phyloP scores from a whole-genome alignment of 2,113 vertebrate species.

The Percina caprodes region DNA sequence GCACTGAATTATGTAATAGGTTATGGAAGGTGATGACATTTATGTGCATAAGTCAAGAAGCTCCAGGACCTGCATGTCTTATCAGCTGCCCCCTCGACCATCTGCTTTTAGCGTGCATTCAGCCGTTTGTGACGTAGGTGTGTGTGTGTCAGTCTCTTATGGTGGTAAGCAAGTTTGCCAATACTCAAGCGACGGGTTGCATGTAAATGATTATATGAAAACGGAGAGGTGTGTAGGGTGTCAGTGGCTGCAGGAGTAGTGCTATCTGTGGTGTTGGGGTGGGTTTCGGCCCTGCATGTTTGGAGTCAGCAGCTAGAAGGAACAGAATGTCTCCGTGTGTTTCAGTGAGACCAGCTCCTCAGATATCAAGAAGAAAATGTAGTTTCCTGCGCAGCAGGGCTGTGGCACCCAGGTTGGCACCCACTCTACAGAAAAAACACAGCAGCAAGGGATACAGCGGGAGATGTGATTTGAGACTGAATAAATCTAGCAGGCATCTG shows the following conservation, averaged over 20 bases:
- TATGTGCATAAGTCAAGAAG: not conserved
- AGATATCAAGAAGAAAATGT: conserved; percentile 76
- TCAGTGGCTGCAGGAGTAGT: conserved; percentile 29
- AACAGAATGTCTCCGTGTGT: conserved; percentile 79
- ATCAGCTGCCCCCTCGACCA: conserved; percentile 52
- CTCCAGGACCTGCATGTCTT: conserved; percentile 35
- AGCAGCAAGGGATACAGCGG: conserved; percentile 6
- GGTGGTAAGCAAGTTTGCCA: conserved; percentile 29
- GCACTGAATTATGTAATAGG: conserved; percentile 2
- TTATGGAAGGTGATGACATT: conserved; percentile 40
- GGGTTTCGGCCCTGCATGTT: conserved; percentile 44
- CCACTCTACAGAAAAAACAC: conserved; percentile 26
- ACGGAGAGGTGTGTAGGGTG: not conserved
- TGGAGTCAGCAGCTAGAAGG: conserved; percentile 73
- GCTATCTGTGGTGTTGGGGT: conserved; percentile 45
- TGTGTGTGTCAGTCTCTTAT: not conserved
- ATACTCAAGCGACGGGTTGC: conserved; percentile 12
- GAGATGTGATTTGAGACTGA: not conserved
- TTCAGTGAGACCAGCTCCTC: conserved; percentile 62
- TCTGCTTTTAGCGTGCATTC: conserved; percentile 48
- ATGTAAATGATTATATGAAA: conserved; percentile 25
- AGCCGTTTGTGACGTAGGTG: conserved; percentile 41
- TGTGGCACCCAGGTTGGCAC: conserved; percentile 28
- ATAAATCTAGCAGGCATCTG: not conserved
- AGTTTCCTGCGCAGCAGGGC: conserved; percentile 47